Evolutionary conservation across 1,140 invertebrate species (phyloP).

Genomic region (Procambarus clarkii): DNA sequence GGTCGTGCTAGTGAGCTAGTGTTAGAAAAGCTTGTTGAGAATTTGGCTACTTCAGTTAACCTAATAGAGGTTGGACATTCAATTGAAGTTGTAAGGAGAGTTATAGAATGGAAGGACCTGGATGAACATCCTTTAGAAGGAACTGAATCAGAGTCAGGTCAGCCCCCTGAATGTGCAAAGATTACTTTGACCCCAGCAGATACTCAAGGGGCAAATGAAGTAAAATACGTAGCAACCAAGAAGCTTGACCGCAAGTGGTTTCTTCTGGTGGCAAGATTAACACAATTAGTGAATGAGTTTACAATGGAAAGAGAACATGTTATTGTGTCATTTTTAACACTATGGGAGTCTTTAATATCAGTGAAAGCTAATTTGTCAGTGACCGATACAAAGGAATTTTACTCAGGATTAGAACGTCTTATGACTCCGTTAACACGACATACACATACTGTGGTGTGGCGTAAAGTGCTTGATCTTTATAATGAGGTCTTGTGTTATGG

Average conservation of each 20-base stretch:
- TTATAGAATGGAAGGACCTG: conserved; percentile 91
- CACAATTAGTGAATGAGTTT: conserved; percentile 79
- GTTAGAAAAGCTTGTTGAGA: conserved; percentile 82
- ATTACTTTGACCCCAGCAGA: conserved; percentile 64
- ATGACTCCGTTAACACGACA: conserved; percentile 84
- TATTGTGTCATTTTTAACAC: conserved; percentile 87
- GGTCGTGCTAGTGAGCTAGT: conserved; percentile 86
- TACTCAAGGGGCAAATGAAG: conserved; percentile 70
- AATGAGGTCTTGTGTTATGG: conserved; percentile 93
- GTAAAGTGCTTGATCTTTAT: conserved; percentile 87
- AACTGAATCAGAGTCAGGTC: conserved; percentile 74
- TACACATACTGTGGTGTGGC: conserved; percentile 87
- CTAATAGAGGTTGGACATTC: conserved; percentile 84
- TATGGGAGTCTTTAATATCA: conserved; percentile 94
- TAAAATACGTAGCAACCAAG: conserved; percentile 90
- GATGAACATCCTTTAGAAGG: conserved; percentile 89
- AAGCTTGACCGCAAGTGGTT: conserved; percentile 89
- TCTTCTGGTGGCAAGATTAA: conserved; percentile 81
- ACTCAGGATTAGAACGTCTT: conserved; percentile 88
- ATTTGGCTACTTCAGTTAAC: conserved; percentile 75
- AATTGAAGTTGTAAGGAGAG: conserved; percentile 87
- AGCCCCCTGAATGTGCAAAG: conserved; percentile 56
- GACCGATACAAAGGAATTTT: conserved; percentile 91
- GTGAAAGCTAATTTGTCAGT: conserved; percentile 92
- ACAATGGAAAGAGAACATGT: conserved; percentile 80